Evolutionary conservation across 2,113 vertebrate genomes (phyloP).

Genomic region (Perca schrenkii): DNA sequence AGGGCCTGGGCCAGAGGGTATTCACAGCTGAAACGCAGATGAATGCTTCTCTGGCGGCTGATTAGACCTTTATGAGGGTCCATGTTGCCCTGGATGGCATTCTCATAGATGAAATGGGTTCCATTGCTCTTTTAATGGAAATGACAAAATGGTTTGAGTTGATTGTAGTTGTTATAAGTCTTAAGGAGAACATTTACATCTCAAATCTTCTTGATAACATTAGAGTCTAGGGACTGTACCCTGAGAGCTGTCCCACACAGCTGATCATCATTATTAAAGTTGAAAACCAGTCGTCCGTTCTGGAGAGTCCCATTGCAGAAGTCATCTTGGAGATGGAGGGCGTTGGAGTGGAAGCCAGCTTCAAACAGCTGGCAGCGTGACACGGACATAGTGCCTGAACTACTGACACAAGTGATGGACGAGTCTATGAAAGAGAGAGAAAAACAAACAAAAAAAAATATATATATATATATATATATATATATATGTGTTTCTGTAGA

Average conservation of each 20-base stretch:
- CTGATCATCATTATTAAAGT: conserved; percentile 59
- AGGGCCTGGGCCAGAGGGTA: conserved; percentile 61
- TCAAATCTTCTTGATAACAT: not conserved
- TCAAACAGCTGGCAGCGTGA: conserved; percentile 78
- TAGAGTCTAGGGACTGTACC: conserved; percentile 34
- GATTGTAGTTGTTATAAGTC: no score
- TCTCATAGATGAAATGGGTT: conserved; percentile 69
- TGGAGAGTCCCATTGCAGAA: conserved; percentile 67
- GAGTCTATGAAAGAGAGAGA: conserved; percentile 54
- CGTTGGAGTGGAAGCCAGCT: conserved; percentile 61
- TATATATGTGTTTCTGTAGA: not conserved
- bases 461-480: not conserved
- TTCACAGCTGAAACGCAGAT: conserved; percentile 54
- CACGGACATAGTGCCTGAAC: conserved; percentile 67
- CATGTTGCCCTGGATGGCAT: conserved; percentile 38
- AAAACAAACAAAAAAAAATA: no score
- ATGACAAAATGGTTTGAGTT: not conserved
- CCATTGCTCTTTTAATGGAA: conserved; percentile 57
- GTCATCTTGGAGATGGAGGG: conserved; percentile 70
- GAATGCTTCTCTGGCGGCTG: conserved; percentile 49
- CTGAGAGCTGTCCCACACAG: conserved; percentile 71
- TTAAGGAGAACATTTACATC: not conserved
- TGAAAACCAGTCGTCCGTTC: conserved; percentile 69
- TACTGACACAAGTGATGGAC: conserved; percentile 57
- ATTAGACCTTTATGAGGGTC: conserved; percentile 43